These are phyloP conservation scores for Eristalis arbustorum DNA, from an alignment of 2,888 invertebrate genomes.

Conservation along the genomic window DNA sequence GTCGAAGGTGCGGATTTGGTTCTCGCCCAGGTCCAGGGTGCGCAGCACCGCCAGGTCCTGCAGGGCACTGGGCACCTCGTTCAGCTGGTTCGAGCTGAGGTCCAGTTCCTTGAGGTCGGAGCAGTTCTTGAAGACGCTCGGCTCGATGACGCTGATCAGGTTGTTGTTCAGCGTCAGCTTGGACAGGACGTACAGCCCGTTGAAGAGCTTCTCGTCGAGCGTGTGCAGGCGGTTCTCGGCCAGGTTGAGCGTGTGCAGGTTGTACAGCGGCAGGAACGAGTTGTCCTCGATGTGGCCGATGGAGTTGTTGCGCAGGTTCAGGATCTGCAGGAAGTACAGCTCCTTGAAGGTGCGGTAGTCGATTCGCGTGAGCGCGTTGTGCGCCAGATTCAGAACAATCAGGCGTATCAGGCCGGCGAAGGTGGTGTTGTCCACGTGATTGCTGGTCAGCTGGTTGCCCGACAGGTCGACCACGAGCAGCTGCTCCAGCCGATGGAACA, in stretches of 20 bases:
- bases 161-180: slow-evolving; percentile 93
- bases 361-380: slow-evolving; percentile 90
- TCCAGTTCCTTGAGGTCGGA: slow-evolving; percentile 94
- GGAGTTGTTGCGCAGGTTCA: slow-evolving; percentile 92
- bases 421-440: slow-evolving; percentile 92
- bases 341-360: slow-evolving; percentile 93
- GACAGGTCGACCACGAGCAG: slow-evolving; percentile 91
- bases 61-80: slow-evolving; percentile 90
- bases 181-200: slow-evolving; percentile 90
- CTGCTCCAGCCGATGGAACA: slow-evolving; percentile 92
- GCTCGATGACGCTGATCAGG: slow-evolving; percentile 88
- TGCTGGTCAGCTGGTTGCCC: slow-evolving; percentile 91
- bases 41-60: slow-evolving; percentile 91
- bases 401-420: slow-evolving; percentile 92
- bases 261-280: slow-evolving; percentile 92
- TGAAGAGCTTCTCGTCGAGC: slow-evolving; percentile 90
- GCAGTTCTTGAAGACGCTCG: slow-evolving; percentile 92
- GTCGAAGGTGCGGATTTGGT: slow-evolving; percentile 90
- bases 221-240: slow-evolving; percentile 93
- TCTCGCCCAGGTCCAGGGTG: slow-evolving; percentile 94
- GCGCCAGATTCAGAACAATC: slow-evolving; percentile 91
- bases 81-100: slow-evolving; percentile 91
- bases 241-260: slow-evolving; percentile 92
- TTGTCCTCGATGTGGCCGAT: slow-evolving; percentile 94
- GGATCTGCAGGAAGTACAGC: slow-evolving; percentile 91